Base-by-base conservation (phyloP, 2,113 vertebrate genomes). In the Eulemur macaco region DNA sequence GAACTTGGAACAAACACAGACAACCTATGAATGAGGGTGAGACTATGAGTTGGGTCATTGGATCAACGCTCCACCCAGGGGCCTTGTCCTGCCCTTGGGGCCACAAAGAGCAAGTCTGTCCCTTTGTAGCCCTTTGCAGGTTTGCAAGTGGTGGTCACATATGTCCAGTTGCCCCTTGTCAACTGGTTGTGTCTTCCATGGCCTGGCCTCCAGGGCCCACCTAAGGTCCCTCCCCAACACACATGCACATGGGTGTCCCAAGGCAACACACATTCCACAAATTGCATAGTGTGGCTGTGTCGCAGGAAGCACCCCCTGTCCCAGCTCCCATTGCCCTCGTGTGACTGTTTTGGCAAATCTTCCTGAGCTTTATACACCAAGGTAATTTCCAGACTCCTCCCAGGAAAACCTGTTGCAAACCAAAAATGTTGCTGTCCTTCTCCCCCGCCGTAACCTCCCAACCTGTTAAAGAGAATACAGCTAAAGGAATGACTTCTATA, bases 201-300 rank as follows among this genome's bases (percentile, higher is more conserved):
- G 52, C 56, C 71, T 74, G 63, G 39, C 3, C 47, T 56, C 23
- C 29, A 25, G 63, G 56, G 56, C 14, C 31, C 20, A 14, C n/a
- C 12, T 81, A 7, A 0, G 0, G 12, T 42, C 34, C 20, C 34
- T 14, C 21, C 3, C 20, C 31, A 6, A 39, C 23, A 76, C 39
- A 52, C 9, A 6, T 0, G 50, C 14, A 25, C 86, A 25, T 0
- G 0, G 0, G 0, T 15, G 27, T n/a, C 81, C 27, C 37, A 68
- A 64, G 21, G 18, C 1, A 14, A 45, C n/a, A 34, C 0, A 0
- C 8, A 15, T 13, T 7, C n/a, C 2, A 8, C 2, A 5, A 21
- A 8, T 1, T 13, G 6, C 3, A 14, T 9, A 21, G 25, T 4
- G 1, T 3, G 18, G 25, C 45, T 11, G 3, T 3, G 1, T 37